These are phyloP conservation scores for Atherinomorus stipes DNA, from an alignment of 2,113 vertebrate species.

Conservation along the genomic window DNA sequence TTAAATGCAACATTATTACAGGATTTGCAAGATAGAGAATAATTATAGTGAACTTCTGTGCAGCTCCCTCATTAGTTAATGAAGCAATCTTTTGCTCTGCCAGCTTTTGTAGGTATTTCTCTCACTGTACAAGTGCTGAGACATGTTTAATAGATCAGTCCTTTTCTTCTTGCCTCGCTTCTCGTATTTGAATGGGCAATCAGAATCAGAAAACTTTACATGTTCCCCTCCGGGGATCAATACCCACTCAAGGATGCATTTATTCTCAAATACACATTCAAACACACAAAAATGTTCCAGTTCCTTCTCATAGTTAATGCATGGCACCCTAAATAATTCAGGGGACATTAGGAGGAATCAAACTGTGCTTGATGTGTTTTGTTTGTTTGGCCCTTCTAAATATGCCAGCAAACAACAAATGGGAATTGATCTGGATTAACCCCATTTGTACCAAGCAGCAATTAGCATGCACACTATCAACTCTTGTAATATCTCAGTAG, in stretches of 20 bases:
- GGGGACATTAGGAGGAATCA: slow-evolving; percentile 31
- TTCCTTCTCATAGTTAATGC: slow-evolving; percentile 39
- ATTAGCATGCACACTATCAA: neutral
- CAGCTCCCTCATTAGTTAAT: neutral
- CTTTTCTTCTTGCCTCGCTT: neutral
- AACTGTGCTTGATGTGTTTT: slow-evolving; percentile 29
- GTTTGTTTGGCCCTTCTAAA: slow-evolving; percentile 34
- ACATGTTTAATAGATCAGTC: slow-evolving; percentile 41
- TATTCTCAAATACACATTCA: neutral
- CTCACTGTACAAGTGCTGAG: neutral
- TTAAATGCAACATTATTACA: neutral
- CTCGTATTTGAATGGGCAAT: slow-evolving; percentile 28
- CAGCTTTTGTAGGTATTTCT: slow-evolving; percentile 1
- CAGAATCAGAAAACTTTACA: too few relatives aligned
- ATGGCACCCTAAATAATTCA: slow-evolving; percentile 56
- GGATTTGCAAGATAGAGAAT: neutral
- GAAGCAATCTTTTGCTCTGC: neutral
- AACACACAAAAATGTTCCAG: slow-evolving; percentile 21
- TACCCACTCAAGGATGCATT: slow-evolving; percentile 29
- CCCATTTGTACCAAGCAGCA: neutral
- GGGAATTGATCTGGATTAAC: slow-evolving; percentile 10
- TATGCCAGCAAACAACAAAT: slow-evolving; percentile 16
- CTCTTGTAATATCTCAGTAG: neutral
- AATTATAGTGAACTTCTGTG: neutral
- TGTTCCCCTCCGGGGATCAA: too few relatives aligned